A percentile compares a stretch with the other conserved stretches of the same genome.
These are phyloP conservation scores for Scrobipalpa atriplicella DNA, from an alignment of 2,888 invertebrate species.

Conservation along the genomic window DNA sequence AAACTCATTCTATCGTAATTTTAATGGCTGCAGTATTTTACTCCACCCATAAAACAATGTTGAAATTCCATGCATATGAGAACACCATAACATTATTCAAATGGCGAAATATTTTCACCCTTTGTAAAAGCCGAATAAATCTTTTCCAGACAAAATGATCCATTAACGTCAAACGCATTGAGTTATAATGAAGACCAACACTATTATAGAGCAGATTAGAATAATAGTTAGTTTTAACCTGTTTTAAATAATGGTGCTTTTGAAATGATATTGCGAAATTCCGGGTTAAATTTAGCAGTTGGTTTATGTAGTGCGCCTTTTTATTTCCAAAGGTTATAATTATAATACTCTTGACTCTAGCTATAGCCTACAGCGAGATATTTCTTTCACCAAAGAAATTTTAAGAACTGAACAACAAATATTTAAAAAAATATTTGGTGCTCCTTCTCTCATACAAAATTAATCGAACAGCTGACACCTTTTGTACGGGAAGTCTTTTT, in stretches of 20 bases:
- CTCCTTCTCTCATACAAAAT: too few species aligned
- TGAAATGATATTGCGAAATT: neutral
- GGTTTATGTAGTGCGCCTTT: too few species aligned
- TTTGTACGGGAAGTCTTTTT: too few species aligned
- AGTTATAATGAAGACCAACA: constrained; percentile 9
- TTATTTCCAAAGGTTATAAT: too few species aligned
- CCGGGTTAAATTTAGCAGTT: neutral
- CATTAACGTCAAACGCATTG: constrained; percentile 16
- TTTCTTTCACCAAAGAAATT: too few species aligned
- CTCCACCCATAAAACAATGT: neutral
- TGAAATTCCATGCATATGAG: constrained; percentile 6
- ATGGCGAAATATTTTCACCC: constrained; percentile 8
- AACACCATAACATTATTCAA: constrained; percentile 11
- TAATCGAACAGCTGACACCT: too few species aligned
- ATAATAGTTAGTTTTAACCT: constrained; percentile 12
- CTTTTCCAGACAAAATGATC: neutral
- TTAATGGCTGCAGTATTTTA: neutral
- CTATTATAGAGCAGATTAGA: constrained; percentile 1
- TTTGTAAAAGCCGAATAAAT: neutral
- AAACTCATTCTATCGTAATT: neutral
- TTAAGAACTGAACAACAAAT: too few species aligned
- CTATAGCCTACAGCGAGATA: too few species aligned
- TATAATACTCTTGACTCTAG: too few species aligned
- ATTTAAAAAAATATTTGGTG: too few species aligned
- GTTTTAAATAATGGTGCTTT: neutral